Evolutionary conservation across 2,797 vertebrate species (phyloP).

Genomic region (Atherinosoma microstoma): DNA sequence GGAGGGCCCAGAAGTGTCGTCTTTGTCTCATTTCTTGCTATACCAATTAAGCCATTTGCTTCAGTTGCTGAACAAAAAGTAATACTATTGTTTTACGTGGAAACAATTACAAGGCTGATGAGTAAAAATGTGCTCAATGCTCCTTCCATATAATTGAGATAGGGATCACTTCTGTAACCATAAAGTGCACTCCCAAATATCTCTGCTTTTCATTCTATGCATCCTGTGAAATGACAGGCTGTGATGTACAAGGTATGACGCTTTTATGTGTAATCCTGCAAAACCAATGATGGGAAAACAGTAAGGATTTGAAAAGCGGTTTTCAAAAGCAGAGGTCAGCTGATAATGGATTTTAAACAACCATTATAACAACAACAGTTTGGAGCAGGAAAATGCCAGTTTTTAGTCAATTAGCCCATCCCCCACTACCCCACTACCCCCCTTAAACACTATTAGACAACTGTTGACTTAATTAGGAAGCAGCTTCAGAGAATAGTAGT

Average conservation of each 20-base stretch:
- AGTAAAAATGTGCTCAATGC: conserved; percentile 8
- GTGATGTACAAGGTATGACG: neutral
- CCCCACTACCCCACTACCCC: neutral
- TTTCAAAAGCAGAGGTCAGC: neutral
- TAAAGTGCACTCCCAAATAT: neutral
- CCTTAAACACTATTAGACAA: neutral
- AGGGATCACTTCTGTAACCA: neutral
- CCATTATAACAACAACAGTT: neutral
- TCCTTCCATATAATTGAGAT: neutral
- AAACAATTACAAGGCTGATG: neutral
- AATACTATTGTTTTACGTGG: conserved; percentile 9
- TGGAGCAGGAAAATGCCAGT: neutral
- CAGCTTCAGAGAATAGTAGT: neutral
- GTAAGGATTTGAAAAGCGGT: neutral
- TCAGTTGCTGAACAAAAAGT: conserved; percentile 20
- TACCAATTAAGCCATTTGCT: conserved; percentile 44
- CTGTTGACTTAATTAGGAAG: conserved; percentile 2
- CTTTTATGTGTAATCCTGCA: neutral
- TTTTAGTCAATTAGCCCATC: neutral
- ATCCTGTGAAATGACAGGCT: neutral
- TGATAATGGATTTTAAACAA: neutral
- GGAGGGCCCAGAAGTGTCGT: conserved; percentile 23
- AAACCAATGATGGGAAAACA: neutral
- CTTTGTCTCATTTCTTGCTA: conserved; percentile 19
- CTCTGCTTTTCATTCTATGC: neutral